Conservation (phyloP, 2,888 invertebrate genomes). For the Ischnura elegans region DNA sequence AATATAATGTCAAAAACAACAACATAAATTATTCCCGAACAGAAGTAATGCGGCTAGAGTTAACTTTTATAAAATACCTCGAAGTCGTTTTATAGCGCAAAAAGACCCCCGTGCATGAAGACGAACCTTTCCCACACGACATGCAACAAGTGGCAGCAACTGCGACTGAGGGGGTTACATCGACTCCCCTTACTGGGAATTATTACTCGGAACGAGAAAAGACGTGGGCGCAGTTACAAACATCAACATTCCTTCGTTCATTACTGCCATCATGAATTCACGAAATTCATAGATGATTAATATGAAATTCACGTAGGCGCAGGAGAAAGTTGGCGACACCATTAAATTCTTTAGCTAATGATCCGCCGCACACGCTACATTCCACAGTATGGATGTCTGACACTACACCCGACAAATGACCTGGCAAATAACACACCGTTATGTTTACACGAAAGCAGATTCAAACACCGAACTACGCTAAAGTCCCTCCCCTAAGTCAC, state of each 20-base stretch:
- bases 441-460: background rate
- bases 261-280: background rate
- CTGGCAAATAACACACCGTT: constrained; percentile 5
- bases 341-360: background rate
- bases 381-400: background rate
- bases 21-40: no score
- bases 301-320: background rate
- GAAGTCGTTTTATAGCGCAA: no score
- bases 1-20: no score
- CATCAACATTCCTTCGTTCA: background rate
- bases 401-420: background rate
- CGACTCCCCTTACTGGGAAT: background rate
- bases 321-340: background rate
- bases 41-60: no score
- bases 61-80: no score
- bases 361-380: background rate
- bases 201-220: background rate
- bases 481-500: background rate
- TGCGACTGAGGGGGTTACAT: background rate
- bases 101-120: background rate
- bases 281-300: background rate
- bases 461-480: background rate
- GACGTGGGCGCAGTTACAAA: background rate
- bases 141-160: background rate
- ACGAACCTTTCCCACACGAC: background rate